Evolutionary conservation across 1,140 invertebrate genomes (phyloP).

Genomic region (Phthorimaea operculella): DNA sequence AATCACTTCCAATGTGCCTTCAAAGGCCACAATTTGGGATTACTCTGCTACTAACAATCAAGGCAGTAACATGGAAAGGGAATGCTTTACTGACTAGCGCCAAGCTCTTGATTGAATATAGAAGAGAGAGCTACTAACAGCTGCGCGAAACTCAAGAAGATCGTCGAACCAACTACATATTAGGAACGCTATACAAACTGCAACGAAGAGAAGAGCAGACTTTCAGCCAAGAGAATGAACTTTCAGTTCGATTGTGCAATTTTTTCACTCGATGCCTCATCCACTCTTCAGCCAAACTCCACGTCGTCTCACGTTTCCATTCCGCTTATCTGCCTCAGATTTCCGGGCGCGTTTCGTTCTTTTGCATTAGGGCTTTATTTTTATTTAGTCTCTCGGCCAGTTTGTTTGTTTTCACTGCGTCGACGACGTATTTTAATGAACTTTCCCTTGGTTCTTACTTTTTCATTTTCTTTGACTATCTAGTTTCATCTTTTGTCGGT

Average conservation of each 20-base stretch:
- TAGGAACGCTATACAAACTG: no score
- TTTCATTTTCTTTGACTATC: not conserved
- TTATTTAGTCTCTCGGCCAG: conserved; percentile 21
- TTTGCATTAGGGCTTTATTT: conserved; percentile 28
- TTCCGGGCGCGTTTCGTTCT: conserved; percentile 35
- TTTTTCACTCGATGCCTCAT: not conserved
- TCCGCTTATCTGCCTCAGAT: conserved; percentile 40
- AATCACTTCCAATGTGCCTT: no score
- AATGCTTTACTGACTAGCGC: no score
- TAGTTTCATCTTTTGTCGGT: not conserved
- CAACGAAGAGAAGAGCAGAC: no score
- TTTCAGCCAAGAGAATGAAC: no score
- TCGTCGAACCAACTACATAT: no score
- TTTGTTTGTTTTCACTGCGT: conserved; percentile 18
- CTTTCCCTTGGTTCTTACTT: not conserved
- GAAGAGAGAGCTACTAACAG: no score
- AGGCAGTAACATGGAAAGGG: no score
- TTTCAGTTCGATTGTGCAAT: not conserved
- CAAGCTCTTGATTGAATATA: no score
- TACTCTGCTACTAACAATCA: no score
- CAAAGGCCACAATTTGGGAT: no score
- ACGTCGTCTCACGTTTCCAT: conserved; percentile 27
- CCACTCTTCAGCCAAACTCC: not conserved
- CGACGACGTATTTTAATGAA: conserved; percentile 33
- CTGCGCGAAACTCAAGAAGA: no score